These are phyloP conservation scores for Condylura cristata DNA, from an alignment of 2,113 vertebrate genomes.

Conservation along the genomic window DNA sequence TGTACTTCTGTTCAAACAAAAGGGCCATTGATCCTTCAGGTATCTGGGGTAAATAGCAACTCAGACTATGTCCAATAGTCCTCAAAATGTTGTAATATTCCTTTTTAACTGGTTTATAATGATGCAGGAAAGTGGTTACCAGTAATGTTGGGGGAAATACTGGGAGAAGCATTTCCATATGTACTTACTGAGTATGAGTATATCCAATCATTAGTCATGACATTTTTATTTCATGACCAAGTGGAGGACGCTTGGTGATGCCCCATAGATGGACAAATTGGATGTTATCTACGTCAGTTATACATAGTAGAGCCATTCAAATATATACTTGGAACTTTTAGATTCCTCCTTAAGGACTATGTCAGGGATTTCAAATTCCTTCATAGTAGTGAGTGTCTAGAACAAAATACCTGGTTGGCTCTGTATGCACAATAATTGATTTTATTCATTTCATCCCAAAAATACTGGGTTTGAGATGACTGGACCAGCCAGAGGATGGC, in stretches of 20 bases:
- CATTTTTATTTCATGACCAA: slow-evolving; percentile 14
- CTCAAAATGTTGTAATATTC: background rate
- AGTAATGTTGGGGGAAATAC: background rate
- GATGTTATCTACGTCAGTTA: background rate
- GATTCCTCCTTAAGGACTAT: background rate
- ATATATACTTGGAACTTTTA: background rate
- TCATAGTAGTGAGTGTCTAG: background rate
- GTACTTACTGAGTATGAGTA: background rate
- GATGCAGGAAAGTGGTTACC: background rate
- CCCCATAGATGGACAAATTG: background rate
- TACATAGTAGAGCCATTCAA: background rate
- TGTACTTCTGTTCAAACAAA: background rate
- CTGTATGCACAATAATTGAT: background rate
- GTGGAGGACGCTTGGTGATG: background rate
- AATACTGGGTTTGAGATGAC: background rate
- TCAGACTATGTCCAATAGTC: background rate
- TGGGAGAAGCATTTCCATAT: background rate
- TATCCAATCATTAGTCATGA: background rate
- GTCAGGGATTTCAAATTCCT: background rate
- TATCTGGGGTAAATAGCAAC: background rate
- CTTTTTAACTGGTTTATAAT: background rate
- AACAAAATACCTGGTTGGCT: background rate
- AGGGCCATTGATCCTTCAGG: background rate
- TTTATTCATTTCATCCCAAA: background rate
- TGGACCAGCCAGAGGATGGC: background rate